These are phyloP conservation scores for Ornithoptera priamus DNA, from an alignment of 2,888 invertebrate species.

Conservation along the genomic window DNA sequence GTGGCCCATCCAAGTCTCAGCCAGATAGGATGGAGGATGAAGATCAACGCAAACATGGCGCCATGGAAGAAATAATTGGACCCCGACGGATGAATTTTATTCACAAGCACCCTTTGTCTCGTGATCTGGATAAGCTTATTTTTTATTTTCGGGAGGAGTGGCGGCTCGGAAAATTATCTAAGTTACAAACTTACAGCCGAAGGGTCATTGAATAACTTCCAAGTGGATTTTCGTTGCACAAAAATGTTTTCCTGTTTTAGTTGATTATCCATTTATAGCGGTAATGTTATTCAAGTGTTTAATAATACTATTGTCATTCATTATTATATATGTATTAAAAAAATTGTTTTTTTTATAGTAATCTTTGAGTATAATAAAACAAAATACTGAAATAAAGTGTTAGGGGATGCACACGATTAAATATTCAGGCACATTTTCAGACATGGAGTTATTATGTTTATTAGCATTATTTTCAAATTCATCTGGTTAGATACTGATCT, in stretches of 20 bases:
- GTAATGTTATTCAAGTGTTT: background rate
- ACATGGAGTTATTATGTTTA: too few relatives aligned
- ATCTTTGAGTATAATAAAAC: too few relatives aligned
- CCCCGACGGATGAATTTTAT: conserved; percentile 38
- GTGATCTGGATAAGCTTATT: conserved; percentile 26
- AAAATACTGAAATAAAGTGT: too few relatives aligned
- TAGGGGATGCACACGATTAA: too few relatives aligned
- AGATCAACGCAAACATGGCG: conserved; percentile 64
- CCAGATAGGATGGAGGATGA: conserved; percentile 60
- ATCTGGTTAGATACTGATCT: too few relatives aligned
- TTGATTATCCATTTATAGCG: background rate
- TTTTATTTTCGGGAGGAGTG: conserved; percentile 25
- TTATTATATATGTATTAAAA: background rate
- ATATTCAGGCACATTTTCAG: too few relatives aligned
- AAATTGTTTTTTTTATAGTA: too few relatives aligned
- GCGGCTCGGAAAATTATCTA: conserved; percentile 19
- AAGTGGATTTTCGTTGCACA: background rate
- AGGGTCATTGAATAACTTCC: conserved; percentile 15
- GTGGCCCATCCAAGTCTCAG: conserved; percentile 69
- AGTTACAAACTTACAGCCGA: conserved; percentile 6
- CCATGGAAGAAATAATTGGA: conserved; percentile 61
- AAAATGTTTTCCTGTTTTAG: conserved; percentile 2
- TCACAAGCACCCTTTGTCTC: conserved; percentile 43
- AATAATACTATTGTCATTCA: background rate
- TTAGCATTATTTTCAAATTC: too few relatives aligned